These are phyloP conservation scores for Arctocebus calabarensis DNA, from an alignment of 2,797 vertebrate genomes.

Conservation along the genomic window DNA sequence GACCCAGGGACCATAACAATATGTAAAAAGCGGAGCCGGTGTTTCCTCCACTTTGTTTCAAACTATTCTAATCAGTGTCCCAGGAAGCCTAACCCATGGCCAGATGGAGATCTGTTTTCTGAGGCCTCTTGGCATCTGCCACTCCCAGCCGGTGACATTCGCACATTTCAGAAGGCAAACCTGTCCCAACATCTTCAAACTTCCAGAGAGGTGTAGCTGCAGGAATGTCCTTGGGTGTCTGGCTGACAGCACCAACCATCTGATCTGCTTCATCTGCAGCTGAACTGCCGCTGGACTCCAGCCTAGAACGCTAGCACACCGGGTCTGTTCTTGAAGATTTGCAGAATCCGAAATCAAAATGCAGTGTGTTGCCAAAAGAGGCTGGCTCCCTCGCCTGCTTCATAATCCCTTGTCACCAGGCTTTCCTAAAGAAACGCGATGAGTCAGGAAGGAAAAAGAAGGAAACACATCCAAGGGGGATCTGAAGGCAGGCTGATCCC, in stretches of 20 bases:
- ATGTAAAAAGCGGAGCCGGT: slow-evolving; percentile 58
- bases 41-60: slow-evolving; percentile 78
- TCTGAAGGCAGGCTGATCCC: slow-evolving; percentile 40
- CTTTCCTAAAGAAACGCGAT: slow-evolving; percentile 67
- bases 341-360: slow-evolving; percentile 71
- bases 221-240: slow-evolving; percentile 67
- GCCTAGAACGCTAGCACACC: slow-evolving; percentile 53
- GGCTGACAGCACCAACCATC: slow-evolving; percentile 35
- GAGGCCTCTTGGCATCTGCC: slow-evolving; percentile 73
- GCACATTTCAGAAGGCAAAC: slow-evolving; percentile 69
- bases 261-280: slow-evolving; percentile 49
- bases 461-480: slow-evolving; percentile 51
- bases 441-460: slow-evolving; percentile 79
- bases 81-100: slow-evolving; percentile 79
- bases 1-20: slow-evolving; percentile 73
- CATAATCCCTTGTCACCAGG: slow-evolving; percentile 76
- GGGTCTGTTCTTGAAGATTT: slow-evolving; percentile 70
- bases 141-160: slow-evolving; percentile 80
- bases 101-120: slow-evolving; percentile 79
- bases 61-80: slow-evolving; percentile 73
- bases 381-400: slow-evolving; percentile 65
- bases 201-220: slow-evolving; percentile 60
- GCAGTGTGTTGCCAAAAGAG: slow-evolving; percentile 70
- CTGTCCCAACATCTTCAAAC: slow-evolving; percentile 63
- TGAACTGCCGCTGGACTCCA: slow-evolving; percentile 54